phyloP scores from a whole-genome alignment of 2,113 vertebrate genomes.

The Procavia capensis region DNA sequence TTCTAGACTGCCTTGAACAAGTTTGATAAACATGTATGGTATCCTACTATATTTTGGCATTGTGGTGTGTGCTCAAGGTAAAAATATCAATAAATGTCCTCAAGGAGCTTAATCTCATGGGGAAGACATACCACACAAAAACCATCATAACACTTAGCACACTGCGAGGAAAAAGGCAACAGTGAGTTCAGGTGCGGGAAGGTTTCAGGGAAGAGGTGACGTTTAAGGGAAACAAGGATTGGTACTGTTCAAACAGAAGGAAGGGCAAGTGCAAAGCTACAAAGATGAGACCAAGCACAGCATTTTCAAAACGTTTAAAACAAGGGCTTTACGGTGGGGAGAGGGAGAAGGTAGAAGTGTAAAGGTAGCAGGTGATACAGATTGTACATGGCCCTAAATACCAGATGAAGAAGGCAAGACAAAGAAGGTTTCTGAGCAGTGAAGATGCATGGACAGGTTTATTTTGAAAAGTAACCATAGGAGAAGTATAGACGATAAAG shows the following conservation, averaged over 20 bases:
- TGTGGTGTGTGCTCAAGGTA: not conserved
- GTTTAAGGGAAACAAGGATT: not conserved
- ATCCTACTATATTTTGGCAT: not conserved
- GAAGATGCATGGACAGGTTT: not conserved
- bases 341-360: constrained; percentile 5
- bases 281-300: not conserved
- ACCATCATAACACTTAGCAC: not conserved
- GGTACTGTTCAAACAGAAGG: constrained; percentile 4
- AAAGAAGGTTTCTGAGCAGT: not conserved
- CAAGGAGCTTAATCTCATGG: not conserved
- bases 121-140: not conserved
- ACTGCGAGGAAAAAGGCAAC: not conserved
- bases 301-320: constrained; percentile 15
- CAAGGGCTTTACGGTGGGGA: not conserved
- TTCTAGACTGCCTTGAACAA: not conserved
- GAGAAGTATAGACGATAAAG: not conserved
- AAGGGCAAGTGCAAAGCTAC: not conserved
- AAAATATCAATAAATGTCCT: constrained; percentile 15
- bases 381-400: not conserved
- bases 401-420: not conserved
- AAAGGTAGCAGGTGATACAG: not conserved
- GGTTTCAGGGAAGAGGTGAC: not conserved
- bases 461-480: constrained; percentile 31
- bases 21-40: not conserved
- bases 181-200: not conserved